phyloP scores from a whole-genome alignment of 1,140 invertebrate species.

The Drosophila nigrodunni region DNA sequence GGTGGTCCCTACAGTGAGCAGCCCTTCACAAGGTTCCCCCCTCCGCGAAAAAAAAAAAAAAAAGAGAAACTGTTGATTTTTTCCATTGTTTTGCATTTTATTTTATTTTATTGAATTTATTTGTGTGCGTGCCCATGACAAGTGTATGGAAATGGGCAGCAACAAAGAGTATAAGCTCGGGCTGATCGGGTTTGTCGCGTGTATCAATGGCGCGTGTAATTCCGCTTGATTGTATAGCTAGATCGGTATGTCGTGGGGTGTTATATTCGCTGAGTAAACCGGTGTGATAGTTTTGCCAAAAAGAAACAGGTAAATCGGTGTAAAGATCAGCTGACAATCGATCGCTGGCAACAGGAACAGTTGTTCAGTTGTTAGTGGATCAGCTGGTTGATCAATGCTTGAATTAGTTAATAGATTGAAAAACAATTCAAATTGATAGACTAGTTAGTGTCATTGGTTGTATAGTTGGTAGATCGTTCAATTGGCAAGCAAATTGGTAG shows the following conservation, averaged over 20 bases:
- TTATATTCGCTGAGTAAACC: no score
- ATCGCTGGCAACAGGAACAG: background rate
- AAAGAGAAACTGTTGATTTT: slow-evolving; percentile 24
- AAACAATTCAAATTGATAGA: background rate
- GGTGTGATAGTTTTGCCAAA: no score
- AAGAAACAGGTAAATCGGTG: background rate
- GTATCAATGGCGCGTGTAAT: slow-evolving; percentile 45
- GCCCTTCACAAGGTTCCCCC: slow-evolving; percentile 49
- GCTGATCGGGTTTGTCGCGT: slow-evolving; percentile 45
- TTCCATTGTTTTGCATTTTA: slow-evolving; percentile 11
- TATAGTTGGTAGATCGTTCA: no score
- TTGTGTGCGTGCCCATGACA: slow-evolving; percentile 45
- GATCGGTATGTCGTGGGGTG: slow-evolving; percentile 3
- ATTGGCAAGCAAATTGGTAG: no score
- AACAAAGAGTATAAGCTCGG: slow-evolving; percentile 28
- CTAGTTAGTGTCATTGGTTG: no score
- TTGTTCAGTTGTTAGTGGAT: background rate
- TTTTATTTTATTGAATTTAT: slow-evolving; percentile 2
- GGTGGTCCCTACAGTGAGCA: slow-evolving; percentile 37
- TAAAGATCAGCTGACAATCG: background rate
- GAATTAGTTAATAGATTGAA: background rate
- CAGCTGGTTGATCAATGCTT: background rate
- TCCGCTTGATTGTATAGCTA: background rate
- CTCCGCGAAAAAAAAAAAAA: slow-evolving; percentile 3
- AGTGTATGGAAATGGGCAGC: slow-evolving; percentile 63